phyloP scores from a whole-genome alignment of 2,797 vertebrate species.

The Margarornis squamiger region DNA sequence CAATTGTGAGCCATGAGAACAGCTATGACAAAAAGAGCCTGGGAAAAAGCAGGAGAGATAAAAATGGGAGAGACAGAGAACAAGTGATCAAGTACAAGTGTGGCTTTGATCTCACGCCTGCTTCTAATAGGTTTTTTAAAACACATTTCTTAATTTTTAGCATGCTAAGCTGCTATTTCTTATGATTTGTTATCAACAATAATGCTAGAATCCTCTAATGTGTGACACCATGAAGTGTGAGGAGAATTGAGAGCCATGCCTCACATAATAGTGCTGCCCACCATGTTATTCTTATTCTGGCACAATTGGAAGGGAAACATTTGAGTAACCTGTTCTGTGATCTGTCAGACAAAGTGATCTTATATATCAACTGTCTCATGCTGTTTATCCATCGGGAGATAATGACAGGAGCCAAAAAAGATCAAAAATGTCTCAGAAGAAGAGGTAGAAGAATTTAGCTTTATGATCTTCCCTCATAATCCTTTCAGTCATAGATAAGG shows the following conservation, averaged over 20 bases:
- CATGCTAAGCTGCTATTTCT: neutral
- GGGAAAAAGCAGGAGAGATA: neutral
- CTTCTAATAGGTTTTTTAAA: neutral
- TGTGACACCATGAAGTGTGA: neutral
- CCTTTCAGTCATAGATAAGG: neutral
- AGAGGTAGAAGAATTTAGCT: neutral
- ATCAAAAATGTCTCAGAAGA: neutral
- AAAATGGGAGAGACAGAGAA: neutral
- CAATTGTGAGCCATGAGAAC: neutral
- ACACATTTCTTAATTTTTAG: neutral
- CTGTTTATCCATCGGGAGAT: neutral
- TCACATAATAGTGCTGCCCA: neutral
- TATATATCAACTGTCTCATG: neutral
- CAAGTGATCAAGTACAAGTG: neutral
- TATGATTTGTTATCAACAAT: neutral
- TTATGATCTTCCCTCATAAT: neutral
- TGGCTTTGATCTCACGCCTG: neutral
- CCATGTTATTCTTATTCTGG: neutral
- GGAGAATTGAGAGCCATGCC: neutral
- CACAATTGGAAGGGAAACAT: neutral
- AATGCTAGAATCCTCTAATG: neutral
- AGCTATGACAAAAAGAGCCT: neutral
- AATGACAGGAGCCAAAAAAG: neutral
- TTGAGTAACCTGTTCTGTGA: neutral
- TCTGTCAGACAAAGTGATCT: neutral